Base-by-base conservation (phyloP, 2,113 vertebrate species). In the Noturus placidus region DNA sequence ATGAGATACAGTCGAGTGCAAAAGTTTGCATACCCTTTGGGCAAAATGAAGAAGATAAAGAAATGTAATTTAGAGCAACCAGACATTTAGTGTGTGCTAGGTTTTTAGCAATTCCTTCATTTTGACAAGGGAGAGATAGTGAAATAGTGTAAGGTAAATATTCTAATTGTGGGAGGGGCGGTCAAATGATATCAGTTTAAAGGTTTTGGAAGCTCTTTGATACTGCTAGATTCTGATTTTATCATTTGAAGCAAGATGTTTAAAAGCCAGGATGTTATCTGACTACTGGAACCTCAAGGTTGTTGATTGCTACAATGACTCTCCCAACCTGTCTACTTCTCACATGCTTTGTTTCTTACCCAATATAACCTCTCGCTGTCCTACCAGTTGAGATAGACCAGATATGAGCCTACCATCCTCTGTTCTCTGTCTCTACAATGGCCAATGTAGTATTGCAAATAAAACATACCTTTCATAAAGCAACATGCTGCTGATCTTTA, bases 1-100 rank as follows among this genome's bases (percentile, higher is more conserved):
- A 82, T 82, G 79, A 82, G 79, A 82, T 61, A 82, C 79, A 61
- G 79, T 82, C 11, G 56, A 59, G 79, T 82, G 79, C 79, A 82
- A 59, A 82, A 82, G 79, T 81, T 81, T 81, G 79, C 54, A 59
- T 38, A 81, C 79, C 79, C 35, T 42, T 61, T 42, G 56, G 33
- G 35, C 79, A 61, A 27, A 82, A 82, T 38, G 56, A 82, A 82
- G 79, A 61, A 82, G 79, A 82, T 57, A 82, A 82, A 82, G 35
- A 82, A 82, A 82, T 15, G 56, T 61, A 82, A 82, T 82, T 82
- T 61, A 61, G 79, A 82, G 79, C 79, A 82, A 61, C 57, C 61
- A 81, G 79, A 42, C 33, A 14, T 59, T 59, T 59, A 81, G 4
- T 61, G 79, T 61, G 79, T 27, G 22, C 30, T 25, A 0, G 33